Evolutionary conservation across 1,140 invertebrate genomes (phyloP).

Genomic region (Lepidurus arcticus): DNA sequence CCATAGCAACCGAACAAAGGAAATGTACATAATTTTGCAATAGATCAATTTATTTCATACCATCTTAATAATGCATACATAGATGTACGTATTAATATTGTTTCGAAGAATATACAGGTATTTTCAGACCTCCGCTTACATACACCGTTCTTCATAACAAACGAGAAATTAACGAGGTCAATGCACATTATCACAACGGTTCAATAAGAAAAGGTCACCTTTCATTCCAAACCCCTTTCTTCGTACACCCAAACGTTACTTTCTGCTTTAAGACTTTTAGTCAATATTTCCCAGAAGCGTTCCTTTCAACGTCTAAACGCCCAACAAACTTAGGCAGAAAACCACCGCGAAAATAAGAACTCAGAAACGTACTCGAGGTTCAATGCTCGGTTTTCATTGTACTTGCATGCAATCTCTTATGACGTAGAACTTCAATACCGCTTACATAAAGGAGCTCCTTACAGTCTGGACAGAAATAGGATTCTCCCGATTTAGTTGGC

Average conservation of each 20-base stretch:
- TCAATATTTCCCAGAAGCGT: conserved; percentile 40
- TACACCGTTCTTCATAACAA: not conserved
- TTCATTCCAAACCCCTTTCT: not conserved
- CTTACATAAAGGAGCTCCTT: conserved; percentile 62
- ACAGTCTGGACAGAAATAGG: conserved; percentile 63
- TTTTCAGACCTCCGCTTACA: too few species aligned
- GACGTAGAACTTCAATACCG: conserved; percentile 50
- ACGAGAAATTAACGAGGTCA: not conserved
- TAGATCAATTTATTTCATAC: too few species aligned
- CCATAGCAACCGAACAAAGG: not conserved
- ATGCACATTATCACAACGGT: not conserved
- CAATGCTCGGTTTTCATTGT: conserved; percentile 56
- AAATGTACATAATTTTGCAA: not conserved
- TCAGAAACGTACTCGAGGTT: conserved; percentile 37
- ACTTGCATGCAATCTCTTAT: conserved; percentile 49
- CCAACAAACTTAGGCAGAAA: too few species aligned
- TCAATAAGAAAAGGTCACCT: conserved; percentile 7
- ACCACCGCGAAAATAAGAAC: too few species aligned
- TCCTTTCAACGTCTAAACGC: too few species aligned
- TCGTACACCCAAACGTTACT: conserved; percentile 1
- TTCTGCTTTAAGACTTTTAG: not conserved
- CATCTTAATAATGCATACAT: too few species aligned
- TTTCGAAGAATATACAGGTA: too few species aligned
- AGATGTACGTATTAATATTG: too few species aligned
- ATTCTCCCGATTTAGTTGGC: conserved; percentile 50